Evolutionary conservation across 1,140 invertebrate species (phyloP), one percentile per base, ranked within the genome.

Genomic region (Medauroidea extradentata): DNA sequence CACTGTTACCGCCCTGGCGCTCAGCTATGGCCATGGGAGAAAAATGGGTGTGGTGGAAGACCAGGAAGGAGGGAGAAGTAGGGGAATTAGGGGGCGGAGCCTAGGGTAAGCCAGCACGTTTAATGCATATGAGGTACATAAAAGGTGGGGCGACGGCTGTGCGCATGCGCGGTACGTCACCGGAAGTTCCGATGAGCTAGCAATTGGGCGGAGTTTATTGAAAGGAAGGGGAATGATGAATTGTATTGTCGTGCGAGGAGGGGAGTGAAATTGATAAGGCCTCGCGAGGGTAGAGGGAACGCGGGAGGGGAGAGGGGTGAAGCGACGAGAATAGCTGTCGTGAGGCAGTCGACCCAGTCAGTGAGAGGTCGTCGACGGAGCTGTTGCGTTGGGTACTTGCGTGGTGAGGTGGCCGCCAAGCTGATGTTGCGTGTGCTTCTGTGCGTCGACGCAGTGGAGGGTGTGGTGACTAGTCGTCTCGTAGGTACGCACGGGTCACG

Each of bases 81-180:
- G 49, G 49, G 49, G 49, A n/a, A 51, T 1, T 21, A 9, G 25
- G 3, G 16, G 49, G 49, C 49, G 49, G 24, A 14, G 49, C 24
- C 24, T 51, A 5, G 24, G 19, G 21, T 8, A 34, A 16, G 25
- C 49, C 18, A 51, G 49, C 49, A 34, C 49, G 38, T 51, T 51
- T 34, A 34, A 29, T 16, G 3, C 49, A 16, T 34, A 51, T 29
- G 49, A 29, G 49, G 27, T 51, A 11, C 19, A 11, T 1, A 18
- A 25, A 16, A 34, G 49, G 49, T 29, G 49, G 49, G 38, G 49
- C 49, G 49, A 51, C 0, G 7, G 38, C 7, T 11, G 16, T 34
- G 49, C 49, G 49, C 49, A 51, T 51, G 49, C 25, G n/a, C 19
- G 2, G 5, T 51, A 51, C 49, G 49, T 51, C 49, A 51, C 49